Base-by-base conservation (phyloP, 2,888 invertebrate species). In the Oligia strigilis region DNA sequence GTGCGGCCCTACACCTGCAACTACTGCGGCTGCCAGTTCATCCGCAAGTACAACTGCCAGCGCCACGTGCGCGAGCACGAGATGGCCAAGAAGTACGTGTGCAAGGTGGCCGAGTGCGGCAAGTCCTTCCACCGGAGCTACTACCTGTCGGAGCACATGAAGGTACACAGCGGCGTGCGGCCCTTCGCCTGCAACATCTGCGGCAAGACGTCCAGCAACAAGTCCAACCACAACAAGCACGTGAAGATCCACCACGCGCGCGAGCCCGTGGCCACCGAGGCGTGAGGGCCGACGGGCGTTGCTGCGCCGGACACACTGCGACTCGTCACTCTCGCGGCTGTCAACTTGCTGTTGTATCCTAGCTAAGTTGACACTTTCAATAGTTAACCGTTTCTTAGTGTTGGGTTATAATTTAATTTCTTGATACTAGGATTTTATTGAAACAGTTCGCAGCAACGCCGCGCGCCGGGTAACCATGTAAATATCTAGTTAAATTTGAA, bases 221-320 rank as follows among this genome's bases (percentile, higher is more conserved):
- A 99, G 95, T 98, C 98, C 69, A 99, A 99, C 96, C 99, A 99
- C 92, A 99, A 99, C 92, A 99, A 99, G 94, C 99, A 99, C 94
- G 97, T 99, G 80, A 98, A 98, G 95, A 99, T 99, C 90, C 99
- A 99, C 94, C 99, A 99, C 95, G 98, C 99, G 75, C 97, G 99
- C 75, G 99, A 99, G 94, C 98, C 98, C 62, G 98, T 99, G 86
- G 98, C 98, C 88, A 98, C 98, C 14, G 99, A 99, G 93, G 98
- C 98, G 23, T 81, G 71, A 46, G 70, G 19, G 0, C 36, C 2
- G 82, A 67, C n/a, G 1, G 13, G 46, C 81, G 73, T n/a, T 29
- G 72, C 69, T 43, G 52, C 65, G 43, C 36, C 9, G 13, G 36
- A 69, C 23, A 36, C 52, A 2, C 76, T 76, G 58, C 43, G 23